Conservation (phyloP, 2,888 invertebrate species). For the Amphimallon solstitiale region DNA sequence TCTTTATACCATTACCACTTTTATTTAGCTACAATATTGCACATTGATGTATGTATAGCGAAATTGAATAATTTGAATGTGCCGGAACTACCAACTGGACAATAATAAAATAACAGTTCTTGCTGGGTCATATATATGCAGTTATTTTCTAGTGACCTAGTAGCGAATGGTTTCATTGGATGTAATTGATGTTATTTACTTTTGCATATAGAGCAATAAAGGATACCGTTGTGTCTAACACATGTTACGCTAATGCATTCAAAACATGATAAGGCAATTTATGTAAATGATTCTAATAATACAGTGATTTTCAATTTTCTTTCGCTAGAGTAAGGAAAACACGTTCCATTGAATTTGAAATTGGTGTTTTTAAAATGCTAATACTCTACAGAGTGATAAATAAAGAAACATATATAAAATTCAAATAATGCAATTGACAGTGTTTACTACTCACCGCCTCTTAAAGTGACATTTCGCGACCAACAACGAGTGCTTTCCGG, state of each 20-base stretch:
- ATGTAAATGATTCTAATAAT: neutral
- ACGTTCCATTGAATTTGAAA: too few species aligned
- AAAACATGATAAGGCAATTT: conserved; percentile 12
- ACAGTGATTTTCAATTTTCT: neutral
- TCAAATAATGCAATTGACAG: too few species aligned
- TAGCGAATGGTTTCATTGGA: conserved; percentile 10
- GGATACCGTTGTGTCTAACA: conserved; percentile 26
- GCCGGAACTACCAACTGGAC: conserved; percentile 21
- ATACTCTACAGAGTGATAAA: too few species aligned
- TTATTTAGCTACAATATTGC: neutral
- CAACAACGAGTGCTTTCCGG: too few species aligned
- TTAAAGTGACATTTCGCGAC: too few species aligned
- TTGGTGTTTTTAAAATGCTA: too few species aligned
- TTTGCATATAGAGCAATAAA: conserved; percentile 34
- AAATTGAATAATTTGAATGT: conserved; percentile 4
- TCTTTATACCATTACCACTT: neutral
- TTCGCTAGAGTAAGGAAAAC: too few species aligned
- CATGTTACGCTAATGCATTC: conserved; percentile 26
- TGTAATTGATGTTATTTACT: conserved; percentile 16
- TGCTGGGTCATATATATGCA: conserved; percentile 26
- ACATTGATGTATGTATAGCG: neutral
- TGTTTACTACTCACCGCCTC: too few species aligned
- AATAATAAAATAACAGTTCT: conserved; percentile 34
- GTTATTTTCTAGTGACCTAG: conserved; percentile 23
- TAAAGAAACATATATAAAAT: too few species aligned